Base-by-base conservation (phyloP, 2,888 invertebrate species). In the Melitaea athalia region DNA sequence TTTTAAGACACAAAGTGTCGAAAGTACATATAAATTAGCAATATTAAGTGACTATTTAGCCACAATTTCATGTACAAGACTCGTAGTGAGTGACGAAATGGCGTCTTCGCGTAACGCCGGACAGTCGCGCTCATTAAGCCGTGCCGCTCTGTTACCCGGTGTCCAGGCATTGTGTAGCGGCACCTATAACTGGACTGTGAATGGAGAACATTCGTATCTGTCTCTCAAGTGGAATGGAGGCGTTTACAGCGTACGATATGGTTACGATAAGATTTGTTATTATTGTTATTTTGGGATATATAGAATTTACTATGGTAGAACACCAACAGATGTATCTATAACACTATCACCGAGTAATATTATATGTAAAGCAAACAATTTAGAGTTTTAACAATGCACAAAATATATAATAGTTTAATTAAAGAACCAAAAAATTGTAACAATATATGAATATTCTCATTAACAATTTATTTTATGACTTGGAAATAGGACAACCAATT, bases 121-220 rank as follows among this genome's bases (percentile, higher is more conserved):
- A 85, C 86, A 87, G 85, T 85, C 82, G 81, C 86, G 86, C 88
- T 87, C 89, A 85, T 91, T 91, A 91, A 90, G 87, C 87, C 85
- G 90, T 91, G 90, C 91, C 91, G 92, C 89, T 92, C 92, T 91
- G 91, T 87, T 91, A 90, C 85, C 77, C 83, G 78, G 77, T 85
- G 88, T 83, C 86, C 88, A 84, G 74, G 77, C 78, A 77, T 85
- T 87, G 86, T 87, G 85, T 91, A 92, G 89, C 92, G 92, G 91
- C 87, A 85, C 84, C 84, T 86, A 84, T 91, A 92, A 92, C 92
- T 89, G 92, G 91, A 89, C 90, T 91, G 85, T 86, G 88, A 87
- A 90, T 87, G 85, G 81, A 77, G 83, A 78, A 82, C 89, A 90
- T 89, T 91, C 87, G 86, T 91, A 86, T 87, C 88, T 89, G 90